A percentile compares a stretch with the other conserved stretches of the same genome.
Evolutionary conservation across 2,888 invertebrate genomes (phyloP).

Genomic region (Glaucopsyche alexis): DNA sequence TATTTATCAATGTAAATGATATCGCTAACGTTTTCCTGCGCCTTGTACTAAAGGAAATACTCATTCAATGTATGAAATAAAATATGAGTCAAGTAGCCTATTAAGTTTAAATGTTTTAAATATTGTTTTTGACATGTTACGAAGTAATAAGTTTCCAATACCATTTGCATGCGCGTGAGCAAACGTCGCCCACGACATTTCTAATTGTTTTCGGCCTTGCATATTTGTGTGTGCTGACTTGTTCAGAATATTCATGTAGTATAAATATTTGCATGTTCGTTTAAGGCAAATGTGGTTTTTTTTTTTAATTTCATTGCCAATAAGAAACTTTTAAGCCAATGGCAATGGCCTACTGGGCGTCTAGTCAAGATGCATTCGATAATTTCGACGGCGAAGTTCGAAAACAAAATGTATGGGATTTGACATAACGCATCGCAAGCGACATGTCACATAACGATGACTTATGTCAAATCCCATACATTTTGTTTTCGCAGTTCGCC

Average conservation of each 20-base stretch:
- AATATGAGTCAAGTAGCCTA: no score
- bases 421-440: no score
- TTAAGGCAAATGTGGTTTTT: background rate
- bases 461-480: no score
- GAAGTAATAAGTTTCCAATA: background rate
- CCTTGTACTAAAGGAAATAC: no score
- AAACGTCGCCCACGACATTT: slow-evolving; percentile 3
- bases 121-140: background rate
- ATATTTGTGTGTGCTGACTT: slow-evolving; percentile 9
- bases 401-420: no score
- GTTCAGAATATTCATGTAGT: background rate
- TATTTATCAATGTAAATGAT: no score
- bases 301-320: background rate
- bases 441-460: no score
- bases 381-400: no score
- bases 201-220: slow-evolving; percentile 16
- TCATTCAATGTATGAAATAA: no score
- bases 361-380: no score
- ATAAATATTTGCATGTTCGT: background rate
- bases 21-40: no score
- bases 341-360: background rate
- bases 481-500: no score
- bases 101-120: background rate
- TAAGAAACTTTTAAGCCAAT: background rate
- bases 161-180: background rate